These are phyloP conservation scores for Heliconius congener DNA, from an alignment of 1,140 invertebrate genomes.

Conservation along the genomic window DNA sequence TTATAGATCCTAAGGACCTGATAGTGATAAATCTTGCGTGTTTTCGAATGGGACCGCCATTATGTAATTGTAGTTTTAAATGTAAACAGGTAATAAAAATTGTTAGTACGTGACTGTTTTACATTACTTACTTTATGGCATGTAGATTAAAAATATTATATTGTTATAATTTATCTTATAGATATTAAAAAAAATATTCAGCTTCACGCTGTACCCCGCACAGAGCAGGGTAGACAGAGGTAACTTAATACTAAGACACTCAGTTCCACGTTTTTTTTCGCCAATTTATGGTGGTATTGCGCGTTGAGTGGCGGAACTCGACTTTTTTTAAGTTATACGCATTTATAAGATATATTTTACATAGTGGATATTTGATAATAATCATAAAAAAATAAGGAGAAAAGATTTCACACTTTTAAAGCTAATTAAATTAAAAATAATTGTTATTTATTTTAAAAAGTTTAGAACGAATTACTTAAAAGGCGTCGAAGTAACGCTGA, in stretches of 20 bases:
- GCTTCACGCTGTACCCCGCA: too few species aligned
- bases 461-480: slow-evolving; percentile 24
- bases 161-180: not conserved
- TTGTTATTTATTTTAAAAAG: not conserved
- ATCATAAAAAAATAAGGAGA: too few species aligned
- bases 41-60: slow-evolving; percentile 35
- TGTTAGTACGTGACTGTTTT: slow-evolving; percentile 15
- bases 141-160: not conserved
- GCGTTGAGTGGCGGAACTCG: too few species aligned
- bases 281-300: too few species aligned
- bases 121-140: not conserved
- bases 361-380: too few species aligned
- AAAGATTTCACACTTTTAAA: not conserved
- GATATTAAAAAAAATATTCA: too few species aligned
- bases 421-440: not conserved
- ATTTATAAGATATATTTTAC: too few species aligned
- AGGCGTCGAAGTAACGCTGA: slow-evolving; percentile 39
- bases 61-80: slow-evolving; percentile 32
- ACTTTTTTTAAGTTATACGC: too few species aligned
- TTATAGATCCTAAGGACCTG: slow-evolving; percentile 39
- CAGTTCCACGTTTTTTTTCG: too few species aligned
- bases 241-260: too few species aligned
- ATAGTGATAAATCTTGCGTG: slow-evolving; percentile 43
- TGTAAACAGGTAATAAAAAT: slow-evolving; percentile 10
- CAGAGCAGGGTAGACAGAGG: too few species aligned